A percentile compares a stretch with the other conserved stretches of the same genome.
Evolutionary conservation across 64 coral and sea anemone species (phyloP).

Genomic region (Stylophora pistillata): DNA sequence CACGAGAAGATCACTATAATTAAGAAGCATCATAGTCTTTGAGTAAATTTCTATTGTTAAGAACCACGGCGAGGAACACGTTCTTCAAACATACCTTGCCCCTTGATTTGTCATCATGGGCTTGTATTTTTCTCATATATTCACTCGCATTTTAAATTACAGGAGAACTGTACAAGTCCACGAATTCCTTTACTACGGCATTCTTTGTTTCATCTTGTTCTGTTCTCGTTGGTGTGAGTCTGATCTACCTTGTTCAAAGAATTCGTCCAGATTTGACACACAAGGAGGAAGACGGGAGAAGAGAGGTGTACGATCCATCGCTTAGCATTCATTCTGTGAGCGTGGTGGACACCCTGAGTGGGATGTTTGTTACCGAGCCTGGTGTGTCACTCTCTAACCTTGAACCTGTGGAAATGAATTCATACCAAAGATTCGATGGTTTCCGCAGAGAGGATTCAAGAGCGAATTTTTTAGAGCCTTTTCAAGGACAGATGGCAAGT

Average conservation of each 20-base stretch:
- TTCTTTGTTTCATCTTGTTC: slow-evolving; percentile 38
- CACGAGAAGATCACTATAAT: no score
- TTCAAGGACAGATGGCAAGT: not conserved
- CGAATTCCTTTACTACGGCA: slow-evolving; percentile 24
- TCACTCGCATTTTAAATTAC: not conserved
- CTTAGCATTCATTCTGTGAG: slow-evolving; percentile 65
- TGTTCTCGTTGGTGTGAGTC: slow-evolving; percentile 24
- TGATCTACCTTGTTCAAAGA: slow-evolving; percentile 43
- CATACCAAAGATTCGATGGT: slow-evolving; percentile 36
- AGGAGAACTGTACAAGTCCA: slow-evolving; percentile 55
- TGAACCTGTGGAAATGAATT: slow-evolving; percentile 17
- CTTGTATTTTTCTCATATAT: no score
- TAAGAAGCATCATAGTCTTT: no score
- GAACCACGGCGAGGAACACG: no score
- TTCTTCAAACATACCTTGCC: no score
- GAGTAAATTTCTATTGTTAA: no score
- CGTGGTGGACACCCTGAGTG: slow-evolving; percentile 56
- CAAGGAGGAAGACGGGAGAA: not conserved
- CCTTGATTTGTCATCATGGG: no score
- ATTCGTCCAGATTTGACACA: slow-evolving; percentile 53
- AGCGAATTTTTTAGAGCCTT: not conserved
- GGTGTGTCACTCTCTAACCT: slow-evolving; percentile 7
- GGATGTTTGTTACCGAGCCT: slow-evolving; percentile 57
- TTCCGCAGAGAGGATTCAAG: not conserved
- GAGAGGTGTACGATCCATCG: slow-evolving; percentile 31